phyloP scores from a whole-genome alignment of 2,797 vertebrate species.

The Chrysocyon brachyurus region DNA sequence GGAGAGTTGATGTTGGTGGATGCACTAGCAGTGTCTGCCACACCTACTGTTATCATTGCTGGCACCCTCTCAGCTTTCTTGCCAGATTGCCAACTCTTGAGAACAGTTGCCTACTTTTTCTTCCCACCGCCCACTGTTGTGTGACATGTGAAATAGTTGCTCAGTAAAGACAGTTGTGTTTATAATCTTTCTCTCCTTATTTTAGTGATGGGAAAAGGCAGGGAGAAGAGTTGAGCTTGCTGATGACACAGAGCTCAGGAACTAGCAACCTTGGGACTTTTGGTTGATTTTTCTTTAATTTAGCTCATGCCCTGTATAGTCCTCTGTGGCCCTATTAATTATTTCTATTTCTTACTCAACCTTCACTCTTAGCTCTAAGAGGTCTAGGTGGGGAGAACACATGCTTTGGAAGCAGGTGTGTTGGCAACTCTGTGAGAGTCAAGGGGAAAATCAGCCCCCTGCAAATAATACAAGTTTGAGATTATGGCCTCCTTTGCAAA shows the following conservation, averaged over 20 bases:
- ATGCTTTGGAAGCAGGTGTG: constrained; percentile 60
- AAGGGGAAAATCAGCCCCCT: constrained; percentile 60
- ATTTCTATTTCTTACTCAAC: constrained; percentile 31
- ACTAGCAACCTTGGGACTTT: not conserved
- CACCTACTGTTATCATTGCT: not conserved
- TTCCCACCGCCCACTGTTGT: not conserved
- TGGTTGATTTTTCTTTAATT: not conserved
- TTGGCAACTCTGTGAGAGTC: constrained; percentile 37
- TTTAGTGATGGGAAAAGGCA: not conserved
- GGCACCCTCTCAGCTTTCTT: not conserved
- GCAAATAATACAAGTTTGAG: constrained; percentile 25
- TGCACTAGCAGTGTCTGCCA: not conserved
- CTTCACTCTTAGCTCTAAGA: constrained; percentile 41
- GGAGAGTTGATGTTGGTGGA: not conserved
- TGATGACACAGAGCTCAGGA: not conserved
- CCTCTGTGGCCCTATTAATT: not conserved
- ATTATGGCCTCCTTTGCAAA: constrained; percentile 36
- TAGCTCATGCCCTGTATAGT: not conserved
- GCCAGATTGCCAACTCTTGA: not conserved
- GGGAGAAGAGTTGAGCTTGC: not conserved
- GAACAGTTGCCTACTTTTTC: not conserved
- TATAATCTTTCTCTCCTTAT: not conserved
- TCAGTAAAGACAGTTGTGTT: not conserved
- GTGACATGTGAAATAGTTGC: not conserved
- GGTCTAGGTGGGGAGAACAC: constrained; percentile 31